Evolutionary conservation across 2,888 invertebrate genomes (phyloP), one percentile per base, ranked within the genome.

Genomic region (Machimus atricapillus): DNA sequence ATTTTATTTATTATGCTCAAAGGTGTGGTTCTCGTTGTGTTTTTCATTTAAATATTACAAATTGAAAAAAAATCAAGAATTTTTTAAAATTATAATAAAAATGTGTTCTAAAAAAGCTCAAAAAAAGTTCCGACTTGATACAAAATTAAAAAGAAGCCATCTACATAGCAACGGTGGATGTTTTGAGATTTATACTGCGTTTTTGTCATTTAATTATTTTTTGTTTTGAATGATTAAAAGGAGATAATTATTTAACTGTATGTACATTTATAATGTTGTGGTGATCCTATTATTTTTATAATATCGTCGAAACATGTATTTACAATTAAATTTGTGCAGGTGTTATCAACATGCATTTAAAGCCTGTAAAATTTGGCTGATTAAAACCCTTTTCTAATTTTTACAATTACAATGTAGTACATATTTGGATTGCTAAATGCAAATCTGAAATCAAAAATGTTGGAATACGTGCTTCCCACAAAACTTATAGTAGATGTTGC

Each of bases 71-170:
- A 46, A 23, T 16, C 4, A 46, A 85, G 31, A 83, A 66, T 37
- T 23, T 66, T 14, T 83, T 37, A 37, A 83, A 73, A 73, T 16
- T 79, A 23, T 27, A 12, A 46, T n/a, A 79, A 14, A 40, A 79
- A 43, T 37, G 19, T 43, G 34, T 82, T n/a, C 19, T 82, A 58
- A 85, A 85, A 83, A 85, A 74, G 73, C 74, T 74, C 27, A 85
- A 85, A 74, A 74, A 74, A 85, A 74, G 73, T 85, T 74, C 23
- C 43, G 56, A 79, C 37, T 40, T 46, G n/a, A 74, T 74, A 74
- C 66, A 85, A 74, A 43, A 74, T 74, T 46, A 85, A 74, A 85
- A 56, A 82, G 82, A 85, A 85, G 85, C 85, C 40, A 46, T 85
- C 85, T 85, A 85, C 85, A 85, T 85, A 85, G 85, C 85, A 85